phyloP scores from a whole-genome alignment of 2,113 vertebrate genomes.

The Passerina amoena region DNA sequence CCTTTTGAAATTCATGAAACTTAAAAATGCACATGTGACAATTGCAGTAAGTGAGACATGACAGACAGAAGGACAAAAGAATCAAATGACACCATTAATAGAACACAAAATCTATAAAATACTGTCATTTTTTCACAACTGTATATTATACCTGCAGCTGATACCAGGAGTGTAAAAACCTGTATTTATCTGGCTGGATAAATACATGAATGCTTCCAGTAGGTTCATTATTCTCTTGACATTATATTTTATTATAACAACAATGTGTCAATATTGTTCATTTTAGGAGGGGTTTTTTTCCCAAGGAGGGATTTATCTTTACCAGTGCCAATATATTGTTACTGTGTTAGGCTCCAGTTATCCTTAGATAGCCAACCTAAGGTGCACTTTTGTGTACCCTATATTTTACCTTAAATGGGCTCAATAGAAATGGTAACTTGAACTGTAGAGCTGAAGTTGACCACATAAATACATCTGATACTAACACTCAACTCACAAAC shows the following conservation, averaged over 20 bases:
- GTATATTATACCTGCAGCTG: neutral
- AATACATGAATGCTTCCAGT: neutral
- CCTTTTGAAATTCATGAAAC: neutral
- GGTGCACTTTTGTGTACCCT: neutral
- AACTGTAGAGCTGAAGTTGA: neutral
- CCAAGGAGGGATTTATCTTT: neutral
- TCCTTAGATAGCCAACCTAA: neutral
- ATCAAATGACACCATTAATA: neutral
- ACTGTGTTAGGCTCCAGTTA: neutral
- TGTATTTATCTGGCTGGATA: neutral
- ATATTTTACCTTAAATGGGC: neutral
- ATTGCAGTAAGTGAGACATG: neutral
- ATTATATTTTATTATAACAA: neutral
- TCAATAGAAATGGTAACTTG: neutral
- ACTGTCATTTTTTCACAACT: neutral
- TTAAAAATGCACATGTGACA: neutral
- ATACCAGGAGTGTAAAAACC: neutral
- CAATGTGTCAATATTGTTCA: fast-evolving
- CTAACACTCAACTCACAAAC: neutral
- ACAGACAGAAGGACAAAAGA: neutral
- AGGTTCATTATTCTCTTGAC: neutral
- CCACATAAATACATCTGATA: neutral
- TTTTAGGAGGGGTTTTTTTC: neutral
- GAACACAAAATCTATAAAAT: neutral
- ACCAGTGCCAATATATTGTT: neutral